phyloP scores from a whole-genome alignment of 37 sponge, comb jelly and placozoan genomes.

The Cliona cf. orientalis region DNA sequence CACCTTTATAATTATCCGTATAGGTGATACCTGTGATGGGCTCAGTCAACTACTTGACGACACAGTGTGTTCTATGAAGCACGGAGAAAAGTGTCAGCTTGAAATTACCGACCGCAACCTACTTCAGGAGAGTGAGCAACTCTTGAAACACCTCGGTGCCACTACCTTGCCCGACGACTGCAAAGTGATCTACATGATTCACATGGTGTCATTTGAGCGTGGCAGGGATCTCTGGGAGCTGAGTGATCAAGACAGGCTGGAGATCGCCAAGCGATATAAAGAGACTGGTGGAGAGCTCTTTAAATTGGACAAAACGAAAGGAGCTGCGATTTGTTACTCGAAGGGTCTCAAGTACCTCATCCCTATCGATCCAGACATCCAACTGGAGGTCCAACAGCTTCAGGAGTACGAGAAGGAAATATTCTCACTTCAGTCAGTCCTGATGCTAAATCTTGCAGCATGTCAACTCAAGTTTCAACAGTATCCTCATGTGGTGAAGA shows the following conservation, averaged over 20 bases:
- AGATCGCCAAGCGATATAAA: constrained; percentile 48
- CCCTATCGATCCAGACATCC: not conserved
- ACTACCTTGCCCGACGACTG: too few species aligned
- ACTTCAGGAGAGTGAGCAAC: not conserved
- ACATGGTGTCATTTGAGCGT: constrained; percentile 30
- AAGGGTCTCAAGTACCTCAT: constrained; percentile 56
- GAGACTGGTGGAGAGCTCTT: constrained; percentile 44
- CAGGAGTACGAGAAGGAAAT: constrained; percentile 15
- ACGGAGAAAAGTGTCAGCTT: constrained; percentile 32
- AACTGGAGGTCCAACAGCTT: not conserved
- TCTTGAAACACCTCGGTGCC: not conserved
- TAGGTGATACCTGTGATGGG: constrained; percentile 30
- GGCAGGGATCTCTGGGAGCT: constrained; percentile 64
- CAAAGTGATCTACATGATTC: constrained; percentile 16
- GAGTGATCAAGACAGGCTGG: constrained; percentile 16
- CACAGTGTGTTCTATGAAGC: constrained; percentile 33
- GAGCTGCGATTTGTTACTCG: constrained; percentile 58
- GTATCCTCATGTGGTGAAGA: constrained; percentile 29
- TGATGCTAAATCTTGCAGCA: constrained; percentile 63
- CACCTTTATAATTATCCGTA: not conserved
- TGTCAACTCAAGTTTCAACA: constrained; percentile 71
- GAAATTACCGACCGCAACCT: not conserved
- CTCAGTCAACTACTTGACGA: constrained; percentile 22
- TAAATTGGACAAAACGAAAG: not conserved
- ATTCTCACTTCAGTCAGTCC: constrained; percentile 1